Percentiles rank a stretch among this genome's conserved stretches.
Evolutionary conservation across 1,140 invertebrate species (phyloP).

Genomic region (Drosophila serrata): DNA sequence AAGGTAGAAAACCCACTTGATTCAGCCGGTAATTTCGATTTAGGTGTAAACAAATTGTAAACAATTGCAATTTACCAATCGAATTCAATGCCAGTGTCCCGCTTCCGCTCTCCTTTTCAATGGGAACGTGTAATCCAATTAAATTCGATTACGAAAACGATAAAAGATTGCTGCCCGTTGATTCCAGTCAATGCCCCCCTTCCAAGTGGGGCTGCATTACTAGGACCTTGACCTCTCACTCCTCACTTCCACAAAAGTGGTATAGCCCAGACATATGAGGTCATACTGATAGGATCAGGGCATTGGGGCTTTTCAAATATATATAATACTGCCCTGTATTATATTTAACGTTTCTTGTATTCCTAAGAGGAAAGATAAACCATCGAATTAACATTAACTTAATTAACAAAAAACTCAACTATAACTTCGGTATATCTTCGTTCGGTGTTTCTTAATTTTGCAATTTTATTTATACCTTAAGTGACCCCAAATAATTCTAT

Average conservation of each 20-base stretch:
- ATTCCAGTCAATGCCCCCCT: constrained; percentile 8
- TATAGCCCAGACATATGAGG: background rate
- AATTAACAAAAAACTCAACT: no score
- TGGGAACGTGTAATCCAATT: constrained; percentile 38
- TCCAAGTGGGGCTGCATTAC: constrained; percentile 17
- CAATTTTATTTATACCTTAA: background rate
- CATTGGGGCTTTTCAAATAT: background rate
- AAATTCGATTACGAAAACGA: constrained; percentile 27
- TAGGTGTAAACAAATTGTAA: constrained; percentile 10
- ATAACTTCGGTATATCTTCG: background rate
- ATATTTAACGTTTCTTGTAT: no score
- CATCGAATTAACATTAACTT: no score
- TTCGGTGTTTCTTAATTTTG: background rate
- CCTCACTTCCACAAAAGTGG: background rate
- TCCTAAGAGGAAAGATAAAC: no score
- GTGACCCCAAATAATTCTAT: background rate
- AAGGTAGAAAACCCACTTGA: no score
- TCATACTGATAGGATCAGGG: constrained; percentile 3
- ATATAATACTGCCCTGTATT: no score
- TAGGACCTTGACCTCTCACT: constrained; percentile 47
- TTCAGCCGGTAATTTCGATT: constrained; percentile 1
- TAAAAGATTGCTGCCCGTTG: constrained; percentile 16
- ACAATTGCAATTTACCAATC: constrained; percentile 26
- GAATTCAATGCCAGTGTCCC: constrained; percentile 14
- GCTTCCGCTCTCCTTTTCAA: background rate